Evolutionary conservation across 2,797 vertebrate species (phyloP).

Genomic region (Platalea minor): DNA sequence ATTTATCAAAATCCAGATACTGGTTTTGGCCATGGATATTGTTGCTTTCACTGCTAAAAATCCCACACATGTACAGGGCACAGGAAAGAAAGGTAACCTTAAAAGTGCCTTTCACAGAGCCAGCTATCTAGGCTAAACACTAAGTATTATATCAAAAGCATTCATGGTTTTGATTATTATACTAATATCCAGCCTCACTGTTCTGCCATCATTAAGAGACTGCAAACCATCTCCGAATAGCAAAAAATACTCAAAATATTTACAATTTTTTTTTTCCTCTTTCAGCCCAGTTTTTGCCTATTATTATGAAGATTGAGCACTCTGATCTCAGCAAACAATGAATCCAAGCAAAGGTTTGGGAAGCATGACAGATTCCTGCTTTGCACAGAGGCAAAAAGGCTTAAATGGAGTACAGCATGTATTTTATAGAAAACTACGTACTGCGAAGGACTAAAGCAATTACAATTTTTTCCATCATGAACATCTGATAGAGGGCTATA

Average conservation of each 20-base stretch:
- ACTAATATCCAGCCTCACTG: neutral
- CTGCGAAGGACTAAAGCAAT: neutral
- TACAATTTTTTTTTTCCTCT: neutral
- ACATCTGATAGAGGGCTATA: neutral
- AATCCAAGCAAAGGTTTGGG: neutral
- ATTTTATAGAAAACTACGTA: neutral
- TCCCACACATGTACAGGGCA: neutral
- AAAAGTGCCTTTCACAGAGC: neutral
- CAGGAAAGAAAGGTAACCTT: neutral
- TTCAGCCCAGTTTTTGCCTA: neutral
- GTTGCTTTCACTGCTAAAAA: neutral
- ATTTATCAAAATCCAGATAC: neutral
- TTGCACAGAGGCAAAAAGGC: neutral
- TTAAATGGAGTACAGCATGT: neutral
- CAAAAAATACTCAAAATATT: neutral
- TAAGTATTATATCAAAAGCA: neutral
- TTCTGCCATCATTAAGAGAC: neutral
- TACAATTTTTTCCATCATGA: neutral
- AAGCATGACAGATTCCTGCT: neutral
- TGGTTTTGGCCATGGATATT: neutral
- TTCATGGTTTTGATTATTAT: neutral
- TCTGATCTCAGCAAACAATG: neutral
- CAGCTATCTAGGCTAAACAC: neutral
- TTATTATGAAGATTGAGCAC: neutral
- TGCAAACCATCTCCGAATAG: neutral